These are phyloP conservation scores for Drosophila hydei DNA, from an alignment of 1,140 invertebrate genomes.

Conservation along the genomic window DNA sequence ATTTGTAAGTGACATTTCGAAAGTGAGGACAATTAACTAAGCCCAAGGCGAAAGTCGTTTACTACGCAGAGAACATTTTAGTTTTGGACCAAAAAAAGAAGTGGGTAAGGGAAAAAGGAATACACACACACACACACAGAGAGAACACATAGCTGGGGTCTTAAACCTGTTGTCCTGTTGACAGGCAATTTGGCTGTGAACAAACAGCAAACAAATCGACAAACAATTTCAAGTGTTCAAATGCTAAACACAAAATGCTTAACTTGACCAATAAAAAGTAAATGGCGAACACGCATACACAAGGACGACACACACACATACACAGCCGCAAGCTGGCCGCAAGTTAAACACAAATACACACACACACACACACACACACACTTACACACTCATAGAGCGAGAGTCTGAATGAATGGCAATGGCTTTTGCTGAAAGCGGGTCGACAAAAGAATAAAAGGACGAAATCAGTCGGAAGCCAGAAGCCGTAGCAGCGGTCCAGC, in stretches of 20 bases:
- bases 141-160: slow-evolving; percentile 5
- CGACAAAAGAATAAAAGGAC: slow-evolving; percentile 47
- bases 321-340: slow-evolving; percentile 50
- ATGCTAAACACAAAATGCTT: slow-evolving; percentile 56
- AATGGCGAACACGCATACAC: slow-evolving; percentile 42
- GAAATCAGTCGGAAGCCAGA: slow-evolving; percentile 48
- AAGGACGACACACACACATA: slow-evolving; percentile 6
- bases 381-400: background rate
- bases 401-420: slow-evolving; percentile 54
- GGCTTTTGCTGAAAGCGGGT: slow-evolving; percentile 56
- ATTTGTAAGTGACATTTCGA: too few species aligned
- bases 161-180: slow-evolving; percentile 27
- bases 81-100: background rate
- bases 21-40: slow-evolving; percentile 11
- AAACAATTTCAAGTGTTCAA: slow-evolving; percentile 57
- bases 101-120: background rate
- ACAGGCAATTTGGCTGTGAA: slow-evolving; percentile 38
- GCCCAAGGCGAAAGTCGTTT: background rate
- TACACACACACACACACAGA: background rate
- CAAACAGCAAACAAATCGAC: slow-evolving; percentile 52
- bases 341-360: slow-evolving; percentile 44
- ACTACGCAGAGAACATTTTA: background rate
- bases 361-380: slow-evolving; percentile 23
- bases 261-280: slow-evolving; percentile 64
- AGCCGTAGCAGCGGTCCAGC: slow-evolving; percentile 20